Base-by-base conservation (phyloP, 2,113 vertebrate genomes). In the Pelecanus crispus region DNA sequence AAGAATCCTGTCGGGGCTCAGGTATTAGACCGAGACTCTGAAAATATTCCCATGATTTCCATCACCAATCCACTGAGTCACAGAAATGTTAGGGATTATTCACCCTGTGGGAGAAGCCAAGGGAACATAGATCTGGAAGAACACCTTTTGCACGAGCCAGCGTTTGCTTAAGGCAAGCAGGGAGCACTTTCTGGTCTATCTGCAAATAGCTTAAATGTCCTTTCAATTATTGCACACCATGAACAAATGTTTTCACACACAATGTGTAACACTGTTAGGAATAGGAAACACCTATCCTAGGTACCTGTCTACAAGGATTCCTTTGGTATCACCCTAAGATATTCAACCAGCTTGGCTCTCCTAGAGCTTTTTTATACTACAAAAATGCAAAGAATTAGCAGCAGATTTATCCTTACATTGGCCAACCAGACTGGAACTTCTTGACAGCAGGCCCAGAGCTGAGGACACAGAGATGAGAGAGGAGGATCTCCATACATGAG, bases 41-140 rank as follows among this genome's bases (percentile, higher is more conserved):
- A 91, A 94, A 96, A 92, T 58, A 91, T 38, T 94, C 81, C 86
- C 17, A 3, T 44, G 53, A 94, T 92, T 97, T 96, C 89, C 73
- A 91, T 85, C 81, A 1, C 81, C 75, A 94, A 96, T 89, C 86
- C 91, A 96, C 70, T 52, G 81, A 97, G 89, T 96, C 95, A 96
- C 1, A 32, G 81, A 94, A 89, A 78, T 19, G 49, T 75, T 86
- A 86, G 11, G 29, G 73, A 91, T 95, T 95, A 94, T 94, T 96
- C 91, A 94, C 58, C 31, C 52, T 85, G 61, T 26, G 45, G 84
- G 84, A 92, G 75, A 79, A 95, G 88, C 70, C 78, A 91, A 94
- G 58, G 52, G 84, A 92, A 84, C n/a, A 20, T 38, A 66, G 72
- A 72, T 81, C 62, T 87, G 66, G 49, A 84, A 86, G 29, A 13